Conservation (phyloP, 2,113 vertebrate genomes). For the Erinaceus europaeus region DNA sequence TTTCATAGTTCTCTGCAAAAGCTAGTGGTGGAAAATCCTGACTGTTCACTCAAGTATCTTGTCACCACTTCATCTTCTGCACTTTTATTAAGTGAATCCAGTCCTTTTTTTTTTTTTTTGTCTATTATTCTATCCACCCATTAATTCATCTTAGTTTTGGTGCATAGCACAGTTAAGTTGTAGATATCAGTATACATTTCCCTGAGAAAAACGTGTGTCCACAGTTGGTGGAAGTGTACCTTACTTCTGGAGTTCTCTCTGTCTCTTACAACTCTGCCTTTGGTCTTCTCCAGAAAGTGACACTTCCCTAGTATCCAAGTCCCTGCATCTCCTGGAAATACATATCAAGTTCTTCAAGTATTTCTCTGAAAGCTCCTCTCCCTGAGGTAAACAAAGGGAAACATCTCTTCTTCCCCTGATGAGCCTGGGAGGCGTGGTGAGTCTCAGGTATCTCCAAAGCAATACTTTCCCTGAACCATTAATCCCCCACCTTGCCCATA, state of each 20-base stretch:
- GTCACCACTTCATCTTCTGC: no score
- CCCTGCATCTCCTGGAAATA: background rate
- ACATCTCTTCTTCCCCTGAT: background rate
- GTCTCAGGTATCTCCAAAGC: conserved; percentile 5
- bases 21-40: no score
- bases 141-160: background rate
- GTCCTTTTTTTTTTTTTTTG: no score
- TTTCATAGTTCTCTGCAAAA: no score
- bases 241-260: background rate
- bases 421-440: background rate
- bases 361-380: background rate
- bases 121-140: background rate
- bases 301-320: background rate
- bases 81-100: no score
- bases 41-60: no score
- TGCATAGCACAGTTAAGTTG: background rate
- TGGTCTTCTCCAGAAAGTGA: conserved; percentile 3
- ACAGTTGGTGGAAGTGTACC: background rate
- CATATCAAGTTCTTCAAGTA: background rate
- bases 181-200: background rate
- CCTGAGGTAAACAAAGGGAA: background rate
- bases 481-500: background rate
- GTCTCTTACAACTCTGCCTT: background rate
- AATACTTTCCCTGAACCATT: background rate
- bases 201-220: background rate